Evolutionary conservation across 2,888 invertebrate genomes (phyloP), one percentile per base, ranked within the genome.

Genomic region (Cosmia trapezina): DNA sequence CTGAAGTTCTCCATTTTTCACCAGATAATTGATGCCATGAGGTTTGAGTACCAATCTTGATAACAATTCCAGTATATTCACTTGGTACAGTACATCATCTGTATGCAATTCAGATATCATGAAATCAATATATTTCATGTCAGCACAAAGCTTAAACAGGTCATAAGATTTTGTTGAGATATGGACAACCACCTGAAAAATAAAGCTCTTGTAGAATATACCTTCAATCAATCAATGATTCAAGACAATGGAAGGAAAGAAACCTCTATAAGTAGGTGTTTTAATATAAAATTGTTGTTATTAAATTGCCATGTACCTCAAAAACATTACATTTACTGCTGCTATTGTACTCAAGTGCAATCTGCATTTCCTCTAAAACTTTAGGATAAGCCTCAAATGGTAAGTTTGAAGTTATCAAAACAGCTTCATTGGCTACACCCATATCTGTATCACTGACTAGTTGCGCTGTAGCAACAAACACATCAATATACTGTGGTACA

Each of bases 61-160:
- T 53, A 99, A 90, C 57, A 98, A 93, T 92, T 99, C 98, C 66
- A 99, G 92, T 67, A 98, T 97, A 90, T 98, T 99, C 75, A 99
- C 94, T 91, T 98, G 98, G 57, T 98, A 94, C 63, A 99, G 93
- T 56, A 98, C 93, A 94, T 99, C 99, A 78, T 97, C 96, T 60
- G 96, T 96, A 64, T 97, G 94, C 33, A 98, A 90, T 89, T 98
- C 97, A 45, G 96, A 92, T 28, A 98, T 90, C 86, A 98, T 97
- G 76, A 96, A 96, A 22, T 97, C 96, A 56, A 98, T 92, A 65
- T 98, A 97, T 22, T 97, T 97, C 71, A 96, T 93, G 17, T 96
- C 95, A 49, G 96, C 95, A 19, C 98, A 96, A 49, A 96, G 92
- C 60, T 96, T 94, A 60, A 98, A 96, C 59, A 97, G 94, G 3